These are phyloP conservation scores for Onychostoma macrolepis DNA, from an alignment of 2,113 vertebrate genomes.

Conservation along the genomic window DNA sequence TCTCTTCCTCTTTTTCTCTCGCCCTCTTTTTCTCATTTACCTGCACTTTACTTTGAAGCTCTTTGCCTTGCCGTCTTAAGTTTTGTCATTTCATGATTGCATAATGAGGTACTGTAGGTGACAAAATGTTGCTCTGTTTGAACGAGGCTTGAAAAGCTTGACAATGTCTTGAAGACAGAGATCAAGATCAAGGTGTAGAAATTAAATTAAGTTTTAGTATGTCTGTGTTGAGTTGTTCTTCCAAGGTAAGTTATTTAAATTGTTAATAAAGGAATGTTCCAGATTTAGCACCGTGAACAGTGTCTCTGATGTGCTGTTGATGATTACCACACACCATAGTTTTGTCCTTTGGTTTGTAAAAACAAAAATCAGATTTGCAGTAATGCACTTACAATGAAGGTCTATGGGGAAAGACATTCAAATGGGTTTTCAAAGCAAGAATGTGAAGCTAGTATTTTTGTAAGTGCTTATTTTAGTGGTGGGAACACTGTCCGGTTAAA, in stretches of 20 bases:
- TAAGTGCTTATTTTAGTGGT: conserved; percentile 12
- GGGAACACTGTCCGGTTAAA: not conserved
- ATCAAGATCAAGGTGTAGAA: not conserved
- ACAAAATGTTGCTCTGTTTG: not conserved
- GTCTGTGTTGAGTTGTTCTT: not conserved
- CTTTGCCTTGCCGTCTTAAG: not conserved
- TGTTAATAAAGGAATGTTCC: not conserved
- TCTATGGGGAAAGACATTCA: not conserved
- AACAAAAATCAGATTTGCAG: not conserved
- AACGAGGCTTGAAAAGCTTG: not conserved
- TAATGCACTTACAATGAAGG: not conserved
- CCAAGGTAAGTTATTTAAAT: conserved; percentile 2
- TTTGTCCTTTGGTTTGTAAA: not conserved
- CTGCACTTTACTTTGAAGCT: not conserved
- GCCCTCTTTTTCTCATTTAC: conserved; percentile 3
- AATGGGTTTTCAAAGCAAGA: not conserved
- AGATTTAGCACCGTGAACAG: not conserved
- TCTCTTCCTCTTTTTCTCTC: conserved; percentile 8
- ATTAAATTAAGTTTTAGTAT: not conserved
- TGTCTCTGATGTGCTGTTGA: not conserved
- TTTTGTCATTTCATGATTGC: conserved; percentile 16
- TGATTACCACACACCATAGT: not conserved
- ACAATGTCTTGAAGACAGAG: not conserved
- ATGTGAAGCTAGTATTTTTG: not conserved
- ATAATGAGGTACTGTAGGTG: not conserved